Percentiles rank a stretch among this genome's conserved stretches.
phyloP scores from a whole-genome alignment of 1,140 invertebrate genomes.

The Sipha flava region DNA sequence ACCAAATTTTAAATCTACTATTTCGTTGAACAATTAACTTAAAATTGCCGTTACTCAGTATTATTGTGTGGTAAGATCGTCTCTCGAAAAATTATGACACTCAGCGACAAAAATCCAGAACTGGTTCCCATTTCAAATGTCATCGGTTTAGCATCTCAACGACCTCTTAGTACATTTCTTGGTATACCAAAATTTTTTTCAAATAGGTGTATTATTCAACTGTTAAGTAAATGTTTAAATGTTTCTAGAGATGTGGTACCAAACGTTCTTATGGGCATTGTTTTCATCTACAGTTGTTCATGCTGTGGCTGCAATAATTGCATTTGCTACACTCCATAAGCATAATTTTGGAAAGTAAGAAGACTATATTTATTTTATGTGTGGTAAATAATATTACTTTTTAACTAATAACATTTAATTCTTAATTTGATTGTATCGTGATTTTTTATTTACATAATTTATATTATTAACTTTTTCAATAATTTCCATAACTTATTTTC shows the following conservation, averaged over 20 bases:
- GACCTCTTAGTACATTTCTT: conserved; percentile 11
- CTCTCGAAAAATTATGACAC: background rate
- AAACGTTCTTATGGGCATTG: conserved; percentile 86
- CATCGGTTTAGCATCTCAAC: conserved; percentile 14
- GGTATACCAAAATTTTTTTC: too few species aligned
- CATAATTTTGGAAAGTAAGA: conserved; percentile 79
- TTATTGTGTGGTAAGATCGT: too few species aligned
- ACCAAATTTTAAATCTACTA: background rate
- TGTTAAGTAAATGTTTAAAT: background rate
- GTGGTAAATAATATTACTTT: too few species aligned
- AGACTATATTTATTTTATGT: background rate
- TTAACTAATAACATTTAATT: too few species aligned
- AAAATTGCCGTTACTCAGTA: too few species aligned
- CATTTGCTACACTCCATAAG: conserved; percentile 79
- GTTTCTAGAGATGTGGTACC: conserved; percentile 89
- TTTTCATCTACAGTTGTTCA: conserved; percentile 89
- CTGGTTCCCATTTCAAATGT: conserved; percentile 17
- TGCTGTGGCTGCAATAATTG: conserved; percentile 77
- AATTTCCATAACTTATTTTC: too few species aligned
- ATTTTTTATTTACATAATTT: too few species aligned
- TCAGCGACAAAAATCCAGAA: conserved; percentile 4
- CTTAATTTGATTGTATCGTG: too few species aligned
- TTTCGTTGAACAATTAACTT: background rate
- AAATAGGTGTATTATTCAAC: too few species aligned
- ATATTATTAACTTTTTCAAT: too few species aligned